Evolutionary conservation across 2,113 vertebrate genomes (phyloP).

Genomic region (Takifugu bimaculatus): DNA sequence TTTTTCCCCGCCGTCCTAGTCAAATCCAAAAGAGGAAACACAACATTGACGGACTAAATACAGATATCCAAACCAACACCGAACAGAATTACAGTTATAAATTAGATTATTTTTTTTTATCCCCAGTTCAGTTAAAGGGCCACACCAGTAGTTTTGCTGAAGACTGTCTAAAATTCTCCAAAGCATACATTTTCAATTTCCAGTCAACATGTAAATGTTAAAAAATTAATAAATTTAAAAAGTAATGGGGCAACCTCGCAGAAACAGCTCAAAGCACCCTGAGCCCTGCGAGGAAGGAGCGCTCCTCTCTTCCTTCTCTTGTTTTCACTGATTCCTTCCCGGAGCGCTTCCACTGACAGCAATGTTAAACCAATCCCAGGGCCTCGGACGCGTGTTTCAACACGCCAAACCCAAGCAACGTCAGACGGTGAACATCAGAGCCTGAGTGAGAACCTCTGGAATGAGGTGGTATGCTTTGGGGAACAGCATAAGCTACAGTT

Average conservation of each 20-base stretch:
- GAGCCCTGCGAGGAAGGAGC: too few species aligned
- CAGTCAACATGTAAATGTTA: not conserved
- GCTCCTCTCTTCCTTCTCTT: too few species aligned
- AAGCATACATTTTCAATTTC: slow-evolving; percentile 19
- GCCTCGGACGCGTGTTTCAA: too few species aligned
- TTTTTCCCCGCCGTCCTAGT: slow-evolving; percentile 83
- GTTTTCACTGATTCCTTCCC: too few species aligned
- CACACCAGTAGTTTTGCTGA: slow-evolving; percentile 35
- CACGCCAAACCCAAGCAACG: too few species aligned
- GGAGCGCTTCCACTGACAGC: too few species aligned
- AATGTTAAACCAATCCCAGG: too few species aligned
- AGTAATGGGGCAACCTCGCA: too few species aligned
- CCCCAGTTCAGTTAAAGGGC: slow-evolving; percentile 11
- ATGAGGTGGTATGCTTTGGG: slow-evolving; percentile 12
- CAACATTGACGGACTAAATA: slow-evolving; percentile 56
- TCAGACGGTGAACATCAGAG: too few species aligned
- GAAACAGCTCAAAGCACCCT: too few species aligned
- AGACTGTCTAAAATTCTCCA: slow-evolving; percentile 21
- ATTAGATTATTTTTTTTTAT: slow-evolving; percentile 9
- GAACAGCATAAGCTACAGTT: slow-evolving; percentile 1
- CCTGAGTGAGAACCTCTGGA: not conserved
- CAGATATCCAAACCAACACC: too few species aligned
- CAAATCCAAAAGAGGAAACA: slow-evolving; percentile 63
- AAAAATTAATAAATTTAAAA: slow-evolving; percentile 6
- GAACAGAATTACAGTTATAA: too few species aligned